phyloP scores from a whole-genome alignment of 2,113 vertebrate genomes.

The Pelvicachromis taeniatus region DNA sequence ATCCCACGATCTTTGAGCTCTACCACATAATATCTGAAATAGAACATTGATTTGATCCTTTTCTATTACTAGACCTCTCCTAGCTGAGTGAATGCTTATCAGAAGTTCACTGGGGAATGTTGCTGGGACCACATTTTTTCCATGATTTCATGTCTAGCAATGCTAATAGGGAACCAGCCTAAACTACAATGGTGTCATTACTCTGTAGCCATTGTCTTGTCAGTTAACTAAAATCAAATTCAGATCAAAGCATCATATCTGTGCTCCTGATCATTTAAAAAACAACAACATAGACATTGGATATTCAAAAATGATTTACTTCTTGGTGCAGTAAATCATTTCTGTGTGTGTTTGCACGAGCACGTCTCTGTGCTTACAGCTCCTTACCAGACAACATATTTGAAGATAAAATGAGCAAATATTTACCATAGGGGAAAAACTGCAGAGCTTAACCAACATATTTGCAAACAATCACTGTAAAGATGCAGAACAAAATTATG shows the following conservation, averaged over 20 bases:
- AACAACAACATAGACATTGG: neutral
- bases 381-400: neutral
- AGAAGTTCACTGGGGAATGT: neutral
- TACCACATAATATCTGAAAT: neutral
- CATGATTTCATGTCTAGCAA: neutral
- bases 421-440: neutral
- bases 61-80: neutral
- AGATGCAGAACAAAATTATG: constrained; percentile 32
- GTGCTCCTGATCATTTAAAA: neutral
- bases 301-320: neutral
- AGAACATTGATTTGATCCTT: neutral
- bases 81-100: neutral
- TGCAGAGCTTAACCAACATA: neutral
- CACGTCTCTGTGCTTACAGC: neutral
- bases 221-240: neutral
- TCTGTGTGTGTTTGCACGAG: neutral
- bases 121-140: neutral
- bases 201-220: neutral
- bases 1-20: neutral
- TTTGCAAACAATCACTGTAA: constrained; percentile 16
- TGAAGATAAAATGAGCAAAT: neutral
- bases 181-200: neutral
- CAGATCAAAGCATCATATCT: constrained; percentile 1
- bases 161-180: neutral
- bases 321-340: neutral